Conservation (phyloP, 2,888 invertebrate species). For the Eueremaeus valkanovi region DNA sequence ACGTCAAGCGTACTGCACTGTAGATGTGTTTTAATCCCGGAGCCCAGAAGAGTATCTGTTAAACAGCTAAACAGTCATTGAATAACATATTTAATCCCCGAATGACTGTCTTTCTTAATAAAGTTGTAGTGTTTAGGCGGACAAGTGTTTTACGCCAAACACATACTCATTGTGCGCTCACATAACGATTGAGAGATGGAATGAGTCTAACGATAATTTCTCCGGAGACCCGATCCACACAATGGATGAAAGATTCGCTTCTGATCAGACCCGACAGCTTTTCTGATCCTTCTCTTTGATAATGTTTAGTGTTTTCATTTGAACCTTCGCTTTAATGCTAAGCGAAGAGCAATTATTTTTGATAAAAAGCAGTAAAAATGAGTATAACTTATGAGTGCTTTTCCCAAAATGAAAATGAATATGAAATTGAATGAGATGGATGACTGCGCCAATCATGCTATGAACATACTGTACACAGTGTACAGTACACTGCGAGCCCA, state of each 20-base stretch:
- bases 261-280: slow-evolving; percentile 30
- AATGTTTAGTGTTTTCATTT: slow-evolving; percentile 30
- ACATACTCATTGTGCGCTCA: too few relatives aligned
- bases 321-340: slow-evolving; percentile 17
- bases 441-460: too few relatives aligned
- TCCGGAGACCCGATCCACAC: slow-evolving; percentile 25
- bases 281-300: slow-evolving; percentile 31
- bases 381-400: slow-evolving; percentile 20
- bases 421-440: slow-evolving; percentile 12
- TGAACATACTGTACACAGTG: too few relatives aligned
- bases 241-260: slow-evolving; percentile 34
- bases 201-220: slow-evolving; percentile 20
- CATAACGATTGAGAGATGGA: not conserved
- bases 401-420: slow-evolving; percentile 32
- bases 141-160: slow-evolving; percentile 14
- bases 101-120: slow-evolving; percentile 33
- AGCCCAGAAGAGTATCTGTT: slow-evolving; percentile 19
- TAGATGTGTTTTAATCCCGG: slow-evolving; percentile 5
- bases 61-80: not conserved
- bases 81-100: slow-evolving; percentile 28
- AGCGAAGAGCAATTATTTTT: slow-evolving; percentile 31
- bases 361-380: slow-evolving; percentile 22
- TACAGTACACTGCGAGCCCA: too few relatives aligned
- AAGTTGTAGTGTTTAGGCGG: slow-evolving; percentile 26
- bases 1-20: too few relatives aligned